phyloP scores from a whole-genome alignment of 2,888 invertebrate genomes.

The Drosophila heteroneura region DNA sequence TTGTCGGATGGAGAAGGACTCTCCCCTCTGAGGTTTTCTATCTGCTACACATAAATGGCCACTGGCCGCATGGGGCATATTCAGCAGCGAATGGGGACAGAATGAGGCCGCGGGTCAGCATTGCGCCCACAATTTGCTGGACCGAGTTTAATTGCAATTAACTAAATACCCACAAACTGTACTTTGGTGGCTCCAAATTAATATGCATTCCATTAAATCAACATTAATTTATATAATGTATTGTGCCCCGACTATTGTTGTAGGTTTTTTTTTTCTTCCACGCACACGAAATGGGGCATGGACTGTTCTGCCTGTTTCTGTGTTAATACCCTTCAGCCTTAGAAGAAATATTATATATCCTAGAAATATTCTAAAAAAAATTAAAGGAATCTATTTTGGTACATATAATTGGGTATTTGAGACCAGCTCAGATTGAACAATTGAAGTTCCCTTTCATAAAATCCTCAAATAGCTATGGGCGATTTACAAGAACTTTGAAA shows the following conservation, averaged over 20 bases:
- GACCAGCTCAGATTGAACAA: too few relatives aligned
- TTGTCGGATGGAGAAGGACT: constrained; percentile 11
- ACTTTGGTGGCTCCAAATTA: constrained; percentile 57
- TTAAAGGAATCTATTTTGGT: not conserved
- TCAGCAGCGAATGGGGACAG: not conserved
- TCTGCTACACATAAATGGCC: constrained; percentile 16
- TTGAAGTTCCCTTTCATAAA: not conserved
- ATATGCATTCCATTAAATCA: constrained; percentile 81
- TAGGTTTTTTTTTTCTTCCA: constrained; percentile 7
- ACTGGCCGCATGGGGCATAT: constrained; percentile 4
- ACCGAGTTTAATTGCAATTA: constrained; percentile 74
- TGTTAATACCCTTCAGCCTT: not conserved
- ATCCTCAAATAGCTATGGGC: not conserved
- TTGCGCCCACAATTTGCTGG: constrained; percentile 9
- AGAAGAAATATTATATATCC: too few relatives aligned
- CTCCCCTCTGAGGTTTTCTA: constrained; percentile 15
- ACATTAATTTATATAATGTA: constrained; percentile 81
- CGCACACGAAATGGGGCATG: not conserved
- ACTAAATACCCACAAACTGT: constrained; percentile 69
- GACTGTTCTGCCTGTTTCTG: not conserved
- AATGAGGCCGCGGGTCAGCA: not conserved
- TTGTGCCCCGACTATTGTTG: constrained; percentile 54
- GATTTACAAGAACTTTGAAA: not conserved
- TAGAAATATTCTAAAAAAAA: not conserved
- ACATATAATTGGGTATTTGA: not conserved